Base-by-base conservation (phyloP, 2,113 vertebrate genomes). In the Balaeniceps rex region DNA sequence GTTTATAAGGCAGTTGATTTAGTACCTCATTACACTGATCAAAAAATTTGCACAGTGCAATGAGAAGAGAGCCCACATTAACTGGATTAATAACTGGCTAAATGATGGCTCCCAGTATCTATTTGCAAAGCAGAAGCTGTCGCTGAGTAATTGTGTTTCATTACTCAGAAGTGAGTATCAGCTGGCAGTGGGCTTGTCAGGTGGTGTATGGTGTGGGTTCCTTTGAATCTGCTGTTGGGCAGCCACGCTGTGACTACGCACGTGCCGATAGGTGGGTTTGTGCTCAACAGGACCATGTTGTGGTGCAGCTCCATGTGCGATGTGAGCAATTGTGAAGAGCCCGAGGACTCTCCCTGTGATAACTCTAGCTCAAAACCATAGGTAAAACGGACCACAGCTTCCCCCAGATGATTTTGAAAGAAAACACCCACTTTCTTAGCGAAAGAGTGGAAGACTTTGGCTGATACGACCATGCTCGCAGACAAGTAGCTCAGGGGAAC, bases 211-310 rank as follows among this genome's bases (percentile, higher is more conserved):
- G 34, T 21, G 14, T 18, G 46, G 44, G 19, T 34, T 89, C 84
- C 74, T 82, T 15, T n/a, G n/a, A 23, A 25, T 47, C 10, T n/a
- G 29, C 60, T 54, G 31, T 90, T 58, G 76, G 83, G 83, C 51
- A 71, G 75, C 76, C 49, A 33, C 0, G 0, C 42, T 36, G 40
- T 51, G 82, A 57, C 52, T 36, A 14, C 55, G 52, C 22, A 33
- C 25, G 4, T 0, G 0, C 14, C 0, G 1, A 9, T 16, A 61
- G 11, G 64, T 65, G 84, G 19, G 9, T 60, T 63, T 63, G 63
- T 34, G 34, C 74, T 36, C 46, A 21, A 29, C 12, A 11, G 68
- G 46, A 25, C 28, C 1, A 0, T 6, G 17, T 8, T 34, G 19
- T 25, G 72, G 22, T 46, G 36, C 40, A 70, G 55, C 40, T 63